phyloP scores from a whole-genome alignment of 2,113 vertebrate genomes.

The Stegastes partitus region DNA sequence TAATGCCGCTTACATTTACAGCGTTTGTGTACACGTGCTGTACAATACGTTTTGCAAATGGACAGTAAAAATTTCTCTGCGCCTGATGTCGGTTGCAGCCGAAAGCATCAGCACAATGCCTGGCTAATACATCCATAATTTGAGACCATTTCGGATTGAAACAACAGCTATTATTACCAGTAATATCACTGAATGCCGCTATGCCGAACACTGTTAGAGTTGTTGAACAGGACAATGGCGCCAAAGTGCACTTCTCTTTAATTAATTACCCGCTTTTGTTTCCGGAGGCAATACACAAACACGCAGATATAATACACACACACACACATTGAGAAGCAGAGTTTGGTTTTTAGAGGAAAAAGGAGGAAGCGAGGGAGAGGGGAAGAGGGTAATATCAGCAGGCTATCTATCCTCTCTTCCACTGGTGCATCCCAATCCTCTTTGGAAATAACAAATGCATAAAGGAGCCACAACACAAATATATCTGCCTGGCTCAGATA shows the following conservation, averaged over 20 bases:
- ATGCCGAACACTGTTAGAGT: slow-evolving; percentile 66
- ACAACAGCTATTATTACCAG: slow-evolving; percentile 67
- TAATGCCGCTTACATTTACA: background rate
- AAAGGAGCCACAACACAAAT: slow-evolving; percentile 86
- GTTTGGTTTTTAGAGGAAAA: slow-evolving; percentile 72
- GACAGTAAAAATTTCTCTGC: slow-evolving; percentile 26
- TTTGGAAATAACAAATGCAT: slow-evolving; percentile 88
- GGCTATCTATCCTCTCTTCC: slow-evolving; percentile 84
- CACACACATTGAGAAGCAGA: slow-evolving; percentile 36
- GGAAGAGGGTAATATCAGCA: slow-evolving; percentile 81
- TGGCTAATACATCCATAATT: slow-evolving; percentile 56
- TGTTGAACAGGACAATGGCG: slow-evolving; percentile 75
- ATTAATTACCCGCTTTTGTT: slow-evolving; percentile 82
- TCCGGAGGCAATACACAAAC: slow-evolving; percentile 60
- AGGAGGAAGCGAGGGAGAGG: slow-evolving; percentile 63
- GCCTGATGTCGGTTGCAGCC: slow-evolving; percentile 37
- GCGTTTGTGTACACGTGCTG: background rate
- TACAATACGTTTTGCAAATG: background rate
- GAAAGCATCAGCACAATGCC: slow-evolving; percentile 32
- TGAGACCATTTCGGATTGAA: slow-evolving; percentile 54
- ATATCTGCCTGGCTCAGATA: slow-evolving; percentile 85
- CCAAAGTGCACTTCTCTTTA: slow-evolving; percentile 80
- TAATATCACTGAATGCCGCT: slow-evolving; percentile 74
- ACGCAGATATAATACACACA: slow-evolving; percentile 31
- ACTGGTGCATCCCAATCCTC: slow-evolving; percentile 84